Evolutionary conservation across 2,888 invertebrate species (phyloP), one percentile per base, ranked within the genome.

Genomic region (Cerastis rubricosa): DNA sequence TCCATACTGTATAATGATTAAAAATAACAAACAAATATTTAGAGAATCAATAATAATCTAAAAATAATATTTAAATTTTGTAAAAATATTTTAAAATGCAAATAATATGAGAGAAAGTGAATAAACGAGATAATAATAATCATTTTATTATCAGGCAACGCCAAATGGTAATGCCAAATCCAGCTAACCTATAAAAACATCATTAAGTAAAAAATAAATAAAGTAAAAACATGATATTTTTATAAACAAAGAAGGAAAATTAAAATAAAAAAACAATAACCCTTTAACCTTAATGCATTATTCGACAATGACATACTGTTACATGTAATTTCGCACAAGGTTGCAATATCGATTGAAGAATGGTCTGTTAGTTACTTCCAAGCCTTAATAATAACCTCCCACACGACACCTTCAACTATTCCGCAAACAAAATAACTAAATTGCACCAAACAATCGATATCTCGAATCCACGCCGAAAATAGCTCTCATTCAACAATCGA

Each of bases 261-360:
- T 74, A 74, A 25, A 40, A n/a, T n/a, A 1, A 74, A 64, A 43
- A 61, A 12, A 68, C 25, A 49, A 79, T 17, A 73, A 69, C 69
- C 66, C 17, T 59, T 17, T 82, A 85, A 83, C 73, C 77, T 80
- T 80, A 85, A 87, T 84, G 81, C 88, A 88, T 81, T 85, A 86
- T 88, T 85, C 78, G 85, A 85, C 85, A 88, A 89, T 84, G 87
- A 88, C 76, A 87, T 87, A 76, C 74, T 79, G 77, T 84, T 74
- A 81, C 78, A 87, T 84, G 86, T 87, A 80, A 90, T 88, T 90
- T 87, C 72, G 83, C 82, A 91, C 92, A 93, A 94, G 93, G 93
- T 89, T 94, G 91, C 93, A 91, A 87, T 93, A 94, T 94, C 89
- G 94, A 94, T 94, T 92, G 76, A 80, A 86, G 78, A 86, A 85